Evolutionary conservation across 2,888 invertebrate species (phyloP).

Genomic region (Epistrophe eligans): DNA sequence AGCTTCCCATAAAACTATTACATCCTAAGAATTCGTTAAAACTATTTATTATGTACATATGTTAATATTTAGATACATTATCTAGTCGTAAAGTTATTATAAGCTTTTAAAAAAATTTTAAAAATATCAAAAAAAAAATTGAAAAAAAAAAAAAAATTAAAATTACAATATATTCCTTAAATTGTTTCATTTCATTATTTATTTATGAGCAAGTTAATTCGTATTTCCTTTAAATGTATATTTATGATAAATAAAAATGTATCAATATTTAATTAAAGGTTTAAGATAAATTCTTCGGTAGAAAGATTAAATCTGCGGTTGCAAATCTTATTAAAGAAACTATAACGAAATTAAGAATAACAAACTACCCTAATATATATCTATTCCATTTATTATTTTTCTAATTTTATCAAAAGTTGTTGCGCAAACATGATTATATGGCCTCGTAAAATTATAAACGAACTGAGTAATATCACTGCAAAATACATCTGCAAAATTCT

Average conservation of each 20-base stretch:
- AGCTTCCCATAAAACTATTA: no score
- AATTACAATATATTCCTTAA: no score
- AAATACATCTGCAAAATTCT: conserved; percentile 23
- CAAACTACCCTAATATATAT: background rate
- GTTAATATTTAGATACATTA: no score
- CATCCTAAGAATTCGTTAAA: no score
- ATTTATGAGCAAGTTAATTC: background rate
- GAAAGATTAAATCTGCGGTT: background rate
- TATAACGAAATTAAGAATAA: background rate
- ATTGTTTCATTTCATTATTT: no score
- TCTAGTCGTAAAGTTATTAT: no score
- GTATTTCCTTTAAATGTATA: background rate
- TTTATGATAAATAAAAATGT: background rate
- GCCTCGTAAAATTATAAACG: conserved; percentile 5
- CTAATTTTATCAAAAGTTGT: background rate
- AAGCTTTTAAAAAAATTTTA: no score
- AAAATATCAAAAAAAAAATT: no score
- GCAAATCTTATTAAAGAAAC: background rate
- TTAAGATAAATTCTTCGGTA: background rate
- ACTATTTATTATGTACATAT: no score
- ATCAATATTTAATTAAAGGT: background rate
- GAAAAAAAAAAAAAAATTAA: no score
- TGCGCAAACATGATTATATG: background rate
- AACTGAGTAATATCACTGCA: conserved; percentile 16
- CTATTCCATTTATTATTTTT: background rate